Evolutionary conservation across 2,888 invertebrate genomes (phyloP).

Genomic region (Saturnia japonica): DNA sequence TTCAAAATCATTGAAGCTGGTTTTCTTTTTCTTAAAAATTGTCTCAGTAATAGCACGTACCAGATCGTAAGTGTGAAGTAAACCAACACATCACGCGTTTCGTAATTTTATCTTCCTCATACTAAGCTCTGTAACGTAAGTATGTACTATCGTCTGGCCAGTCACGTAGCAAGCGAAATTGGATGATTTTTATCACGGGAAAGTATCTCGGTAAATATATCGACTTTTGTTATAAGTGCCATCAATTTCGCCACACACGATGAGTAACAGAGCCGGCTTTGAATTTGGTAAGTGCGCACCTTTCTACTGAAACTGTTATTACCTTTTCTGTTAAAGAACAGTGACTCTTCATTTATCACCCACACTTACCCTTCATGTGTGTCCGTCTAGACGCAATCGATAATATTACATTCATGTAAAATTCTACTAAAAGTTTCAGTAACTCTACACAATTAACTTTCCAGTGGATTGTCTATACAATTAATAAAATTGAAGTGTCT

Average conservation of each 20-base stretch:
- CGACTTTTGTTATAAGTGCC: conserved; percentile 12
- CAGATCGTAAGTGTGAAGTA: background rate
- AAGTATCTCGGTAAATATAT: conserved; percentile 13
- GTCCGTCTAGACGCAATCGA: conserved; percentile 5
- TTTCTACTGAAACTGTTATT: conserved; percentile 1
- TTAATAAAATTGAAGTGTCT: no score
- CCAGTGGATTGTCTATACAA: no score
- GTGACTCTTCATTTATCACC: background rate
- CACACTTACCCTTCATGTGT: background rate
- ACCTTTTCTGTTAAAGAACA: background rate
- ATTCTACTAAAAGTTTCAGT: background rate
- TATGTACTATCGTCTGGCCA: background rate
- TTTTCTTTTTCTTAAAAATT: no score
- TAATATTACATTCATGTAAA: background rate
- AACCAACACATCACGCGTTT: conserved; percentile 8
- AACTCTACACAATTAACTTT: background rate
- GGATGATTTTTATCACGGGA: conserved; percentile 19
- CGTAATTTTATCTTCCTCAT: background rate
- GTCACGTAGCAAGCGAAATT: conserved; percentile 19
- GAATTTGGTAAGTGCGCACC: conserved; percentile 11
- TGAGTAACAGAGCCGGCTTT: background rate
- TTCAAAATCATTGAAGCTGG: no score
- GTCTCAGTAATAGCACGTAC: background rate
- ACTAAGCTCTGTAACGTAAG: background rate
- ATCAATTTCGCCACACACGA: background rate